phyloP scores from a whole-genome alignment of 1,140 invertebrate genomes.

The Mactra quadrangularis region DNA sequence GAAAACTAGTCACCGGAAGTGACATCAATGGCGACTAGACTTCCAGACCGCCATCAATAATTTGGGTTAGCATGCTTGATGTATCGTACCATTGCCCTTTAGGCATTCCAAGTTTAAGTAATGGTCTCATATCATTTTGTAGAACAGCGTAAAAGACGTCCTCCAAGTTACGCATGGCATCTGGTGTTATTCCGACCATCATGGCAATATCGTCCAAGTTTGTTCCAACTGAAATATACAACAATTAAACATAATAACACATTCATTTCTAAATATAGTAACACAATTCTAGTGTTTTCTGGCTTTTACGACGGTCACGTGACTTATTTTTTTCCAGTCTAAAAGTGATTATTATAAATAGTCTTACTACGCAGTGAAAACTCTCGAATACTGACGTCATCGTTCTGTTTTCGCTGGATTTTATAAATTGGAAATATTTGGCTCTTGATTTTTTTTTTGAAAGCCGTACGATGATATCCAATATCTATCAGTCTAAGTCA shows the following conservation, averaged over 20 bases:
- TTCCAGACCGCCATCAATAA: constrained; percentile 76
- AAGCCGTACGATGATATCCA: no score
- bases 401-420: no score
- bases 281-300: no score
- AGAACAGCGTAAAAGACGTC: constrained; percentile 73
- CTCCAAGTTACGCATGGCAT: constrained; percentile 70
- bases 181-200: constrained; percentile 71
- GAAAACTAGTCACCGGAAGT: neutral
- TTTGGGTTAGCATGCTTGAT: constrained; percentile 72
- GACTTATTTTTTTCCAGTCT: no score
- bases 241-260: neutral
- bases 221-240: constrained; percentile 73
- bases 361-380: no score
- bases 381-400: no score
- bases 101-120: constrained; percentile 79
- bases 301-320: no score
- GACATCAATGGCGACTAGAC: constrained; percentile 35
- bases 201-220: constrained; percentile 74
- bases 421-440: no score
- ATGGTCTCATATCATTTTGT: constrained; percentile 77
- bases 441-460: no score
- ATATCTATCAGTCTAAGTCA: no score
- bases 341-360: no score
- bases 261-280: no score
- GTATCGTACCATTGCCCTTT: constrained; percentile 79